Evolutionary conservation across 2,888 invertebrate species (phyloP), one percentile per base, ranked within the genome.

Genomic region (Orthosia gracilis): DNA sequence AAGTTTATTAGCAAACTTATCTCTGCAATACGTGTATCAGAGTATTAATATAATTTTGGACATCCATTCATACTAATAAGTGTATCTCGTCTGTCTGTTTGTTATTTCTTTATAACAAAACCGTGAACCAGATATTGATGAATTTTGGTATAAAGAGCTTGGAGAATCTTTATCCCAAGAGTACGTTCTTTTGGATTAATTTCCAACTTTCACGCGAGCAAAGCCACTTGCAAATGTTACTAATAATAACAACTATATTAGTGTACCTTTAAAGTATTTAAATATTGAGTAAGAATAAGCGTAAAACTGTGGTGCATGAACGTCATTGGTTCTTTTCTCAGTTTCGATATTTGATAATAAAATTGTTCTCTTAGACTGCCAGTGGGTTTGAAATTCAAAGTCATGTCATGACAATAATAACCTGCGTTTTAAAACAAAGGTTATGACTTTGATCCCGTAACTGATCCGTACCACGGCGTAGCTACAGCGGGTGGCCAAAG

Each of bases 341-440:
- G 13, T 49, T 49, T n/a, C 4, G 5, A 21, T 45, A 31, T 66
- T 23, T 54, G 9, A 61, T 4, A 7, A n/a, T n/a, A n/a, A n/a
- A n/a, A n/a, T 2, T 31, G 62, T 55, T 73, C 47, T 55, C 17
- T 40, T 21, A 47, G 13, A n/a, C 7, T 23, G 17, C 11, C 12
- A 50, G 5, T 21, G 26, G 26, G 61, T 55, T 49, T 1, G 3
- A 45, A 78, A 54, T 68, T 49, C 13, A 59, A 57, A 40, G 23
- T 26, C n/a, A 57, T 52, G 2, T 2, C 11, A 40, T 40, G 45
- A 52, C 23, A 64, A 26, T 31, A 23, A 49, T 64, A 50, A 49
- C 21, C n/a, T 66, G 1, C 11, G 31, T 54, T 68, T 21, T 4
- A 23, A 52, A 49, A 17, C 2, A 26, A 23, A 65, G 58, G 52